Percentiles rank a stretch among this genome's conserved stretches.
These are phyloP conservation scores for Ranitomeya imitator DNA, from an alignment of 2,113 vertebrate species.

Conservation along the genomic window DNA sequence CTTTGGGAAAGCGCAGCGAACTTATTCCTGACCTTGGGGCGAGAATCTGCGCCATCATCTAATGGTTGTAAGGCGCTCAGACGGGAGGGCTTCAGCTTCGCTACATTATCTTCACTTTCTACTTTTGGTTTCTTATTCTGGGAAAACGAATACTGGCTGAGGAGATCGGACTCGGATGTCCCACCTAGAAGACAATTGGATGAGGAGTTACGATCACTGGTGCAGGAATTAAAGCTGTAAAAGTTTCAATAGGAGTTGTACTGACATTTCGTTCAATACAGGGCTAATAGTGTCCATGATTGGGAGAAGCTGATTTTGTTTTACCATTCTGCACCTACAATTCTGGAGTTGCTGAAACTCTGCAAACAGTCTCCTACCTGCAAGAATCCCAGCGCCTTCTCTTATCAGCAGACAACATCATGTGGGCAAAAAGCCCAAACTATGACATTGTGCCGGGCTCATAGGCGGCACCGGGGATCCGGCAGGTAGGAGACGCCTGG, in stretches of 20 bases:
- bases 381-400: too few species aligned
- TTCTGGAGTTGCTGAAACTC: too few species aligned
- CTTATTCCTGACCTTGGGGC: constrained; percentile 73
- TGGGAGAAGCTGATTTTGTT: too few species aligned
- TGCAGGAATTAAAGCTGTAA: fast-evolving
- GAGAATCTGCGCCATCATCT: constrained; percentile 51
- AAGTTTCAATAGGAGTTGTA: background rate
- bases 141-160: constrained; percentile 82
- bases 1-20: constrained; percentile 85
- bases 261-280: too few species aligned
- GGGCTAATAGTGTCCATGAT: too few species aligned
- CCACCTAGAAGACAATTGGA: constrained; percentile 63
- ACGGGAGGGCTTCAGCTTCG: constrained; percentile 9
- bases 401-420: too few species aligned
- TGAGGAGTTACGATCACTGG: background rate
- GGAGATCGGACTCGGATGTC: constrained; percentile 82
- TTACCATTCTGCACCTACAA: too few species aligned
- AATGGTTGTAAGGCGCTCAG: constrained; percentile 52
- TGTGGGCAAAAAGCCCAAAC: too few species aligned
- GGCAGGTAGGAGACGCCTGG: too few species aligned
- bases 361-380: too few species aligned
- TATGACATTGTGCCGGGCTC: too few species aligned
- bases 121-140: constrained; percentile 76
- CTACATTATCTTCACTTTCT: constrained; percentile 53
- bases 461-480: too few species aligned